Percentiles rank a stretch among this genome's conserved stretches.
phyloP scores from a whole-genome alignment of 2,888 invertebrate species.

The Phyto melanocephala region DNA sequence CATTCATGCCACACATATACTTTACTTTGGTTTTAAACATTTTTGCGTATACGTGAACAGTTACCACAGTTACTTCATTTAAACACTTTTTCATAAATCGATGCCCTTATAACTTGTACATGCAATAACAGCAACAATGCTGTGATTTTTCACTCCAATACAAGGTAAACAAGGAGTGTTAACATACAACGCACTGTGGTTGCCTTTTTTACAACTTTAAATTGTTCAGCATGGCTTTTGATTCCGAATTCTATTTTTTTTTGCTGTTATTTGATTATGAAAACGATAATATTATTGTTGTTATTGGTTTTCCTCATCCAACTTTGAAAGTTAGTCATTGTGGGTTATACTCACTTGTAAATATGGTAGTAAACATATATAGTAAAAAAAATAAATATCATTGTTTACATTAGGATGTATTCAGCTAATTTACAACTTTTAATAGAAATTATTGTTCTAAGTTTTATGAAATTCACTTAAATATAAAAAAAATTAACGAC shows the following conservation, averaged over 20 bases:
- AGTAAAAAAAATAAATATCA: not conserved
- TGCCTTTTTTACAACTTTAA: slow-evolving; percentile 22
- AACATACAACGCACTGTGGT: not conserved
- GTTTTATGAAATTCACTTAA: no score
- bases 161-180: not conserved
- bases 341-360: slow-evolving; percentile 3
- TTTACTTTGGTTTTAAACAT: not conserved
- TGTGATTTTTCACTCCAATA: not conserved
- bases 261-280: not conserved
- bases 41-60: not conserved
- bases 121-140: not conserved
- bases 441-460: no score
- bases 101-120: not conserved
- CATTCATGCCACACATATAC: not conserved
- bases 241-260: slow-evolving; percentile 1
- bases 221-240: slow-evolving; percentile 15
- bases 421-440: no score
- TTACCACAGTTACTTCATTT: not conserved
- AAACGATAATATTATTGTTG: not conserved
- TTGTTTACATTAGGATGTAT: no score
- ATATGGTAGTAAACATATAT: not conserved
- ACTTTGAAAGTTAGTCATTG: not conserved
- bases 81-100: not conserved
- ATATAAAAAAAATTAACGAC: no score
- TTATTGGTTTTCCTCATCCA: not conserved